A percentile compares a stretch with the other conserved stretches of the same genome.
phyloP scores from a whole-genome alignment of 1,140 invertebrate genomes.

The Melanaphis sacchari region DNA sequence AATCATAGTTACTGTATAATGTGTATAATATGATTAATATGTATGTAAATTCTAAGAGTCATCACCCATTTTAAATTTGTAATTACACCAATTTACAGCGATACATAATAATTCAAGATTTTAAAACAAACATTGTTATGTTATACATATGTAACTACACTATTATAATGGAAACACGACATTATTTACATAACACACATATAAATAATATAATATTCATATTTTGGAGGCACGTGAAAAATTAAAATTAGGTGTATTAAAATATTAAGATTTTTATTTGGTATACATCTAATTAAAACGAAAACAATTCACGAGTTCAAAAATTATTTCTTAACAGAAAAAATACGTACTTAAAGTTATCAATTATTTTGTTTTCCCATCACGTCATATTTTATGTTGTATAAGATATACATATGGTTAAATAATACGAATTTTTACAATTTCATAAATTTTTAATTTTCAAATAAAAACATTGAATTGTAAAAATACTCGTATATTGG shows the following conservation, averaged over 20 bases:
- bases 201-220: not conserved
- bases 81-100: not conserved
- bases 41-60: not conserved
- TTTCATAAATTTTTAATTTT: not conserved
- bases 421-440: not conserved
- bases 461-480: not conserved
- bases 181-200: not conserved
- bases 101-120: not conserved
- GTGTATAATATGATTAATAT: too few species aligned
- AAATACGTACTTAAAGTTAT: not conserved
- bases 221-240: not conserved
- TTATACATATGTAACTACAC: not conserved
- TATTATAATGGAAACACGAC: not conserved
- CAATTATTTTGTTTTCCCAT: conserved; percentile 21
- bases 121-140: not conserved
- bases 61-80: not conserved
- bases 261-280: not conserved
- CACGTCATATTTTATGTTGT: not conserved
- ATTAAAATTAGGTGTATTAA: not conserved
- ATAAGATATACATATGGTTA: not conserved
- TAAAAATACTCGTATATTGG: not conserved
- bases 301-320: not conserved
- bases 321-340: not conserved
- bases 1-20: not conserved
- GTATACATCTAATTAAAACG: not conserved